phyloP scores from a whole-genome alignment of 2,888 invertebrate species.

The Erebia ligea region DNA sequence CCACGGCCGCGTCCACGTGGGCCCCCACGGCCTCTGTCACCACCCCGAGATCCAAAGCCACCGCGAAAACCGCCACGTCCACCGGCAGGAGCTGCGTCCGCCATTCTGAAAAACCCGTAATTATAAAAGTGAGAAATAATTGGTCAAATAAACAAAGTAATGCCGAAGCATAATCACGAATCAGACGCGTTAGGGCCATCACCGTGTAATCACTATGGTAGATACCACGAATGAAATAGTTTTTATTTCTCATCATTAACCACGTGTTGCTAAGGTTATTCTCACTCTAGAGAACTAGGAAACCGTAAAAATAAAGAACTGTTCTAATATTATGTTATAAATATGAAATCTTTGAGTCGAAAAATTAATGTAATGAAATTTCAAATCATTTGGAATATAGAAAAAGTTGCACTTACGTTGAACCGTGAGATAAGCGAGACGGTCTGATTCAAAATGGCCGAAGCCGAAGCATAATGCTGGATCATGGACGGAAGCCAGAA shows the following conservation, averaged over 20 bases:
- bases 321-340: no score
- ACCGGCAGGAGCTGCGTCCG: conserved; percentile 99
- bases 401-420: conserved; percentile 67
- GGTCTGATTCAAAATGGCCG: conserved; percentile 79
- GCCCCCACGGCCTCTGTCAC: conserved; percentile 86
- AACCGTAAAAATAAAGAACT: no score
- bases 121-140: conserved; percentile 3
- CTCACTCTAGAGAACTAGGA: neutral
- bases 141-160: neutral
- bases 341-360: no score
- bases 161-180: conserved; percentile 33
- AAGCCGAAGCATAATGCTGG: conserved; percentile 29
- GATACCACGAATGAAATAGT: conserved; percentile 79
- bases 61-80: conserved; percentile 95
- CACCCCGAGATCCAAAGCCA: conserved; percentile 91
- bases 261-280: conserved; percentile 63
- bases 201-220: conserved; percentile 76
- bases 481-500: neutral
- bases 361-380: neutral
- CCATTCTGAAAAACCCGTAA: conserved; percentile 87
- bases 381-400: conserved; percentile 7
- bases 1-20: conserved; percentile 91
- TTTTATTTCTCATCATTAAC: conserved; percentile 68
- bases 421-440: conserved; percentile 69
- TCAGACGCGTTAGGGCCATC: conserved; percentile 79